Base-by-base conservation (phyloP, 2,797 vertebrate genomes). In the Amphiprion clarkii region DNA sequence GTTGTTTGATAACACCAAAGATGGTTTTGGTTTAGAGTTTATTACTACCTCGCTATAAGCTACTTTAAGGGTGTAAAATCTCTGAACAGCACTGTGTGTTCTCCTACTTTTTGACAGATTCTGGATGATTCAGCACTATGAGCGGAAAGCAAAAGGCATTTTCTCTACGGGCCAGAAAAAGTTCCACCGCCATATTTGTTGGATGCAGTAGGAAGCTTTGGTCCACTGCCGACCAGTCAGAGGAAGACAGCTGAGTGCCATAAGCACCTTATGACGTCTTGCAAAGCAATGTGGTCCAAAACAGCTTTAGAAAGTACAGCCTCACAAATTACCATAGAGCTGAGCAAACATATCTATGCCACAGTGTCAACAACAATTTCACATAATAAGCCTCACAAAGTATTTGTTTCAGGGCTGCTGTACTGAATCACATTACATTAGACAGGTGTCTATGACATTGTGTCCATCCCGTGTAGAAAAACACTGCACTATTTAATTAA, bases 271-370 rank as follows among this genome's bases (percentile, higher is more conserved):
- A 57, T 16, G 31, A 58, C 40, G 31, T 27, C 16, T 25, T 17
- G 5, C 17, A 33, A n/a, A 39, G 48, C 42, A 54, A 79, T 51
- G 33, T 16, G 55, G 69, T 49, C 19, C 21, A 51, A 48, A 29
- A 46, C 19, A 64, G 44, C n/a, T 73, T 64, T 5, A 66, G 4
- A 66, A 67, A 58, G 29, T 54, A 25, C 27, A 29, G 44, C 21
- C n/a, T 68, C n/a, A 51, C 42, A 71, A 56, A 76, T 60, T 21
- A 79, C 31, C 17, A 76, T 52, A 65, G 21, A 31, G 68, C 65
- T 67, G 70, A 62, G 65, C 61, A 74, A 67, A 73, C 67, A 67
- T 55, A 49, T 67, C 23, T 53, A n/a, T 46, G 7, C 23, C 31
- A 57, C 44, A 19, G 36, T 46, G 59, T 69, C 71, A 67, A 64